A percentile compares a stretch with the other conserved stretches of the same genome.
Conservation (phyloP, 2,888 invertebrate species). For the Hydraecia micacea region DNA sequence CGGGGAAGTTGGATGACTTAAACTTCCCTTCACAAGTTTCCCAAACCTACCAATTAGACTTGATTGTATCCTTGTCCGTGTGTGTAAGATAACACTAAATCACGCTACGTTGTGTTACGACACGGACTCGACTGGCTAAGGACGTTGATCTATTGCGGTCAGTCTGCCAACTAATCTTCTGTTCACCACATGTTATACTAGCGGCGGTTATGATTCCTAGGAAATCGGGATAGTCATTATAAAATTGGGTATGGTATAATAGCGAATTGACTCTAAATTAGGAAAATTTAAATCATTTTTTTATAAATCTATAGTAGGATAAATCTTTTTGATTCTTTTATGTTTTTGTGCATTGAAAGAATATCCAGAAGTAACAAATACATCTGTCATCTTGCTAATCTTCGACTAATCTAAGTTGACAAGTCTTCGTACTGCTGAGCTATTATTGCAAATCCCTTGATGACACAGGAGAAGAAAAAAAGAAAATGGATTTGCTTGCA, state of each 20-base stretch:
- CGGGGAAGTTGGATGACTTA: neutral
- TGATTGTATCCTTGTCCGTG: slow-evolving; percentile 20
- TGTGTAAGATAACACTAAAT: slow-evolving; percentile 23
- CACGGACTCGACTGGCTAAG: slow-evolving; percentile 29
- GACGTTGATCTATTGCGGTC: slow-evolving; percentile 55
- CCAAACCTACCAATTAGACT: slow-evolving; percentile 3
- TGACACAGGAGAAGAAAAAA: neutral
- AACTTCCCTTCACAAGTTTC: slow-evolving; percentile 3
- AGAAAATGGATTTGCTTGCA: neutral
- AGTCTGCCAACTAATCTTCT: slow-evolving; percentile 27
- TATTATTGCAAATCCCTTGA: neutral
- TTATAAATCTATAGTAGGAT: neutral
- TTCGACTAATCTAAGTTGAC: neutral
- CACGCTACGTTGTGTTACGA: slow-evolving; percentile 26
- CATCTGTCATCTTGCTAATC: neutral
- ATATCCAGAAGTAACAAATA: neutral
- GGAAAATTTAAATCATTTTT: neutral
- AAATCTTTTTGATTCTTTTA: neutral
- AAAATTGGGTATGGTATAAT: neutral
- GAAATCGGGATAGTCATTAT: neutral
- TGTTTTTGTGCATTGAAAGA: neutral
- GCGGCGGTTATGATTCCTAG: neutral
- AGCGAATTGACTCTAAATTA: neutral
- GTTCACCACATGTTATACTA: slow-evolving; percentile 14
- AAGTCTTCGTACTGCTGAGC: no score